phyloP scores from a whole-genome alignment of 2,888 invertebrate genomes.

The Drosophila seclusa region DNA sequence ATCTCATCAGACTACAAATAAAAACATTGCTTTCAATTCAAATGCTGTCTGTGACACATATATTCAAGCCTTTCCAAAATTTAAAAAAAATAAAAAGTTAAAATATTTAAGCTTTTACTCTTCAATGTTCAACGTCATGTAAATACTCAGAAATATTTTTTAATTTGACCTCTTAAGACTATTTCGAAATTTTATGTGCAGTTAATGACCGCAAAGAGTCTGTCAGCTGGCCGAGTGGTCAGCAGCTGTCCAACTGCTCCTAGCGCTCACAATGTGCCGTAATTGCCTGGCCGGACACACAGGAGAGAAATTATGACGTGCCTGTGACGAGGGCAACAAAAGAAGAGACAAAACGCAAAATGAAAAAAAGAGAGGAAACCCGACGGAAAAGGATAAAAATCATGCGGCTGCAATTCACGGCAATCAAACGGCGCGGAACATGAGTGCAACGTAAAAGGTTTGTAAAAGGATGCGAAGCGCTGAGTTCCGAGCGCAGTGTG shows the following conservation, averaged over 20 bases:
- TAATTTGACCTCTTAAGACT: neutral
- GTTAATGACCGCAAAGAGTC: conserved; percentile 47
- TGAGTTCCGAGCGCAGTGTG: conserved; percentile 36
- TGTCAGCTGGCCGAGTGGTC: conserved; percentile 57
- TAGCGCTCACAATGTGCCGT: conserved; percentile 34
- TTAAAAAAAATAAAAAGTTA: neutral
- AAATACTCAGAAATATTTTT: neutral
- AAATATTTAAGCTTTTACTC: neutral
- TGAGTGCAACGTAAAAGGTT: conserved; percentile 70
- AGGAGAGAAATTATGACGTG: conserved; percentile 57
- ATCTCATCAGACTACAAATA: neutral
- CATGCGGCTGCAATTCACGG: conserved; percentile 79
- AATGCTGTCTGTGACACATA: neutral
- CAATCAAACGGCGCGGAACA: conserved; percentile 78
- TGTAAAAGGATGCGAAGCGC: conserved; percentile 71
- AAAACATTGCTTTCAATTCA: neutral
- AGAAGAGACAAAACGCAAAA: conserved; percentile 7
- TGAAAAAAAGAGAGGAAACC: conserved; percentile 15
- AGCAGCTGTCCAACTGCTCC: conserved; percentile 52
- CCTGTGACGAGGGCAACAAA: conserved; percentile 59
- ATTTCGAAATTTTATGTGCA: conserved; percentile 20
- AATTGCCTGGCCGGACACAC: conserved; percentile 54
- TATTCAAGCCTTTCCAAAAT: neutral
- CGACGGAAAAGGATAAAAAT: conserved; percentile 69
- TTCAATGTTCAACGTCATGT: neutral